Base-by-base conservation (phyloP, 1,140 invertebrate species). In the Bombus breviceps region DNA sequence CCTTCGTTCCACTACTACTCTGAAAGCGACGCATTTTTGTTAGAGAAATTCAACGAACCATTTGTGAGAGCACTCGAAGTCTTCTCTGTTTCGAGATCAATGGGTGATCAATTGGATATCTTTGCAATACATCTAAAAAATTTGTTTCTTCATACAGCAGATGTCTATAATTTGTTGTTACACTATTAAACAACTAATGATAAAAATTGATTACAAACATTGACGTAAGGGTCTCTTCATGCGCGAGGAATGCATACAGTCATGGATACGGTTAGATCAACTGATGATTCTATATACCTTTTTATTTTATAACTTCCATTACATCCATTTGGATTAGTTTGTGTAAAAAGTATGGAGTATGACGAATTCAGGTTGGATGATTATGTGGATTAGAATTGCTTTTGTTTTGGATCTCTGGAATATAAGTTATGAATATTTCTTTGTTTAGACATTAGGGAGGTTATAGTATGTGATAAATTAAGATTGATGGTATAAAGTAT, bases 21-120 rank as follows among this genome's bases (percentile, higher is more conserved):
- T 32, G 57, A 62, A 64, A 43, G 53, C 41, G 32, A 34, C 72
- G 34, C 57, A 64, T 82, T 82, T 82, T 76, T 76, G 13, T 59
- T 47, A 47, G 71, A 82, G 72, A 76, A 76, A 82, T 64, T 76
- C 22, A 47, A 6, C 15, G n/a, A 18, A 57, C 13, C 28, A n/a
- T 73, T n/a, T 32, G 39, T 25, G 39, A 66, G 57, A 82, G 25
- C 34, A 39, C 28, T 62, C 28, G 25, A 57, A 9, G 6, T 8
- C 6, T 62, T 6, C 34, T 15, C 41, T 22, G n/a, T 73, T 22
- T 73, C 10, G 8, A 32, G 39, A 43, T 12, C 59, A 62, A n/a
- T 62, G 28, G 12, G 28, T 28, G 12, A 13, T 5, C 28, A n/a
- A 22, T 47, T 47, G 47, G 15, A 18, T 53, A 22, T 8, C 18